Conservation (phyloP, 2,113 vertebrate species). For the Oreochromis aureus region DNA sequence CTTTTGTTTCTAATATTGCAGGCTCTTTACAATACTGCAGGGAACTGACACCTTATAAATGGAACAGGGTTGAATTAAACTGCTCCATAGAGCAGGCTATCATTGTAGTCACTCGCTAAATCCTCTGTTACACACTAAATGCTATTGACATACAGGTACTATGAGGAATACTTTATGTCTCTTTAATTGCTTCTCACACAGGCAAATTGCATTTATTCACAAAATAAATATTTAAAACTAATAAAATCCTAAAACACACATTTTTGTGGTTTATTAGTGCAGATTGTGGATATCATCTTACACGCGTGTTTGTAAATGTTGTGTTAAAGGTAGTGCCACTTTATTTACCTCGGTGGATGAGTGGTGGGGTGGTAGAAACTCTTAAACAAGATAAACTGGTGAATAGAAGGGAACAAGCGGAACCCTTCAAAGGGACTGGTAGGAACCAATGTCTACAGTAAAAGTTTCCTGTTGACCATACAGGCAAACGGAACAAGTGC, state of each 20-base stretch:
- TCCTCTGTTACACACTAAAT: neutral
- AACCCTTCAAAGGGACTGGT: neutral
- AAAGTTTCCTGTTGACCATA: neutral
- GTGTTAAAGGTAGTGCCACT: neutral
- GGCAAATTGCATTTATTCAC: neutral
- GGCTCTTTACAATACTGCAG: neutral
- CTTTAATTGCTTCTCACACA: neutral
- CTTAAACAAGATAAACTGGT: neutral
- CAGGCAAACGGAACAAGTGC: neutral
- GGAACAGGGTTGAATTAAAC: neutral
- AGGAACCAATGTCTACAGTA: neutral
- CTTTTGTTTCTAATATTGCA: neutral
- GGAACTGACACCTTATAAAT: neutral
- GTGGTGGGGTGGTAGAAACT: neutral
- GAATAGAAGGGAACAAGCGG: neutral
- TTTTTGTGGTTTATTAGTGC: neutral
- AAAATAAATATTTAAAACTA: neutral
- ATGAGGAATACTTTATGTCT: neutral
- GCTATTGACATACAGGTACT: neutral
- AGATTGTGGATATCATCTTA: neutral
- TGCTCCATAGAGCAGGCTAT: neutral
- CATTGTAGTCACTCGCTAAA: neutral
- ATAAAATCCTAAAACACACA: neutral
- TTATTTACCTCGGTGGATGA: neutral
- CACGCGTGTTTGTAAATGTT: neutral